These are phyloP conservation scores for Sisyra nigra DNA, from an alignment of 2,888 invertebrate species.

Conservation along the genomic window DNA sequence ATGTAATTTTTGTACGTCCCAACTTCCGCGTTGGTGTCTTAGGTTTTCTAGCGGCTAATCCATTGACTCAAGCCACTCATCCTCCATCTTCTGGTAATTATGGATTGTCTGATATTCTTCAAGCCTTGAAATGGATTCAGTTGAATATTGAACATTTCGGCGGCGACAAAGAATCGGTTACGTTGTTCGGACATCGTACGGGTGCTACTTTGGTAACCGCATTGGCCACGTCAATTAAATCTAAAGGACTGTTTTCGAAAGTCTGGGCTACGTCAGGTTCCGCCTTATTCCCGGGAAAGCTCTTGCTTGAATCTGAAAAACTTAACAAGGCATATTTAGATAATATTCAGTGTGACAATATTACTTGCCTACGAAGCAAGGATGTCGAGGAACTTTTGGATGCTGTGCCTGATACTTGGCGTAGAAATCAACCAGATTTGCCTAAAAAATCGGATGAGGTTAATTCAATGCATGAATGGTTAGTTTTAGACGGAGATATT, in stretches of 20 bases:
- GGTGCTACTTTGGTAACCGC: slow-evolving; percentile 74
- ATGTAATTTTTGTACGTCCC: slow-evolving; percentile 73
- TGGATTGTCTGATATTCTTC: slow-evolving; percentile 64
- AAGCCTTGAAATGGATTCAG: slow-evolving; percentile 63
- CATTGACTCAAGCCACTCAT: slow-evolving; percentile 49
- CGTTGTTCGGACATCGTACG: slow-evolving; percentile 69
- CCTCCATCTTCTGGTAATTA: slow-evolving; percentile 73
- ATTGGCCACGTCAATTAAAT: slow-evolving; percentile 37
- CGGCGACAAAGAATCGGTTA: slow-evolving; percentile 61
- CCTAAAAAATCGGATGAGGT: slow-evolving; percentile 35
- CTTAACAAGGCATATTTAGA: slow-evolving; percentile 44
- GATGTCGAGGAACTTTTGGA: slow-evolving; percentile 42
- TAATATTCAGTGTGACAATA: slow-evolving; percentile 23
- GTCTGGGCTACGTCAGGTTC: slow-evolving; percentile 71
- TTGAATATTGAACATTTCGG: slow-evolving; percentile 72
- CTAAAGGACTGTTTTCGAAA: slow-evolving; percentile 51
- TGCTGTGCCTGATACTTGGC: slow-evolving; percentile 58
- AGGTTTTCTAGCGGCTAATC: slow-evolving; percentile 66
- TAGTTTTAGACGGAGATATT: slow-evolving; percentile 53
- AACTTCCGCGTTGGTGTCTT: slow-evolving; percentile 67
- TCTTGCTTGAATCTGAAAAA: slow-evolving; percentile 40
- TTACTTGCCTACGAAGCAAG: slow-evolving; percentile 37
- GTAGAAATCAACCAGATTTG: slow-evolving; percentile 37
- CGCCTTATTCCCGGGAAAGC: slow-evolving; percentile 51
- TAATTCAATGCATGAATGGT: slow-evolving; percentile 50